Evolutionary conservation across 1,140 invertebrate species (phyloP).

Genomic region (Macrobrachium nipponense): DNA sequence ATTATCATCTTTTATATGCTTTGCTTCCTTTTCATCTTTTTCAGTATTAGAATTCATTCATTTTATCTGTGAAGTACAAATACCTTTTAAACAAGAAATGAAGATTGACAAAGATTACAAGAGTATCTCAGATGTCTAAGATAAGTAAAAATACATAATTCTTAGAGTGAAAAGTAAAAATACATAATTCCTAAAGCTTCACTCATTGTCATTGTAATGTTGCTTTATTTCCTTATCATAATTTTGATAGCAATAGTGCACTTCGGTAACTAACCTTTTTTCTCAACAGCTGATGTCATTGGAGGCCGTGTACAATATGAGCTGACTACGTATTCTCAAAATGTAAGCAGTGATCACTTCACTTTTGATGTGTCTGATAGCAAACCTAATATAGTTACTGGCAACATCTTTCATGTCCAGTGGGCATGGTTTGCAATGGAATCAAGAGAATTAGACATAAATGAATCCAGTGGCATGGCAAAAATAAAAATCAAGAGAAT

Average conservation of each 20-base stretch:
- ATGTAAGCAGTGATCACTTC: slow-evolving; percentile 50
- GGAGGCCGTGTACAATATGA: slow-evolving; percentile 48
- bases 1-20: too few species aligned
- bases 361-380: slow-evolving; percentile 49
- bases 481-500: slow-evolving; percentile 68
- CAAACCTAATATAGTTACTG: slow-evolving; percentile 40
- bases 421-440: slow-evolving; percentile 52
- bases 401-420: slow-evolving; percentile 49
- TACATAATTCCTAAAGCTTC: too few species aligned
- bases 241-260: background rate
- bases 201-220: background rate
- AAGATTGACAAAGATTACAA: too few species aligned
- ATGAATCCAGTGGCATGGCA: slow-evolving; percentile 68
- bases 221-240: background rate
- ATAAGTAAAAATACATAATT: too few species aligned
- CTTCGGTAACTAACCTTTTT: background rate
- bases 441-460: slow-evolving; percentile 66
- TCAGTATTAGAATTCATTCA: too few species aligned
- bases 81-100: too few species aligned
- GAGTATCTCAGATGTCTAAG: too few species aligned
- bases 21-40: too few species aligned
- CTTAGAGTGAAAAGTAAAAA: too few species aligned
- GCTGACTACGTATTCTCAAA: slow-evolving; percentile 28
- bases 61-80: too few species aligned
- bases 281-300: slow-evolving; percentile 46